Conservation (phyloP, 2,113 vertebrate species). For the Syrrhaptes paradoxus region DNA sequence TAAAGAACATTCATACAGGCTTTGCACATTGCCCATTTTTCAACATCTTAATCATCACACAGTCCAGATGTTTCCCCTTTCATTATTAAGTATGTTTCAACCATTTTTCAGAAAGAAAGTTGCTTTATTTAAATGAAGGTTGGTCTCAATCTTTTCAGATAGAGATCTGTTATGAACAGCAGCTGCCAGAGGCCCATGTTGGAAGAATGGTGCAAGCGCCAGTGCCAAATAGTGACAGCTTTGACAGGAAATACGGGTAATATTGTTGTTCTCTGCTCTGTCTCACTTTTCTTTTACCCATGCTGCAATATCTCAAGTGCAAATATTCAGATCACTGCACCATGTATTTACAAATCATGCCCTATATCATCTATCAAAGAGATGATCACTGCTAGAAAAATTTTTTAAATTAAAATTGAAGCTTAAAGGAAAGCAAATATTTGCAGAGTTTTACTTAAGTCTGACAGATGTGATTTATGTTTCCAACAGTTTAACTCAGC, state of each 20-base stretch:
- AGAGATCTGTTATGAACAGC: neutral
- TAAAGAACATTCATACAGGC: neutral
- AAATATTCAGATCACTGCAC: neutral
- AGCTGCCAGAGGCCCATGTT: neutral
- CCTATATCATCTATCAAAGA: neutral
- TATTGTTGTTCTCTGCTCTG: neutral
- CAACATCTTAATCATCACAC: neutral
- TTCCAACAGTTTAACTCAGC: slow-evolving; percentile 34
- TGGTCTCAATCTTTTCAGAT: neutral
- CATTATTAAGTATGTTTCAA: neutral
- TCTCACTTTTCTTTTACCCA: neutral
- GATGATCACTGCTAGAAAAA: neutral
- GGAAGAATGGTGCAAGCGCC: neutral
- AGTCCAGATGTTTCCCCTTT: neutral
- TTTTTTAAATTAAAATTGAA: slow-evolving; percentile 55
- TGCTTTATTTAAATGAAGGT: neutral
- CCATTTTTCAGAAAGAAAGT: neutral
- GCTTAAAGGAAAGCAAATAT: neutral
- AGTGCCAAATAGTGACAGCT: neutral
- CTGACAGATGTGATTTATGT: slow-evolving; percentile 50
- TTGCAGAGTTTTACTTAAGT: slow-evolving; percentile 17
- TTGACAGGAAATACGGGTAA: neutral
- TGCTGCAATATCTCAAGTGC: neutral
- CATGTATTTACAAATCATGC: neutral
- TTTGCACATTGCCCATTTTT: neutral